Conservation (phyloP, 2,113 vertebrate genomes). For the Ochotona princeps region DNA sequence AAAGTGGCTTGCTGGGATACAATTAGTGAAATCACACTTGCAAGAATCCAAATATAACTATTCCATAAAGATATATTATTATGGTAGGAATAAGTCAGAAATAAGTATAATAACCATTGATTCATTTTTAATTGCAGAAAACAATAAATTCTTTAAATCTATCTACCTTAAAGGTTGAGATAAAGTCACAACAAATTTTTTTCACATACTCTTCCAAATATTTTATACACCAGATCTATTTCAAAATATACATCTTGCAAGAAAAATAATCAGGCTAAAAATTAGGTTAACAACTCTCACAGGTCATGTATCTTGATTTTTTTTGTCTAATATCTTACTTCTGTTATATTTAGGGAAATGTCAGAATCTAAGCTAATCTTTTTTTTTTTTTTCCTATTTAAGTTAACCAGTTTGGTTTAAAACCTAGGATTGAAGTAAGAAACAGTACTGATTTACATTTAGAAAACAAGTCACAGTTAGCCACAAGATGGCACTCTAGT, state of each 20-base stretch:
- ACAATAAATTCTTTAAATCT: neutral
- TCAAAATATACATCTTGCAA: neutral
- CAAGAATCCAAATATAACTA: no score
- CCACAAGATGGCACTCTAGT: constrained; percentile 87
- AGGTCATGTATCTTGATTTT: constrained; percentile 27
- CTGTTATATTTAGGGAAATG: constrained; percentile 38
- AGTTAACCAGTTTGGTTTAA: no score
- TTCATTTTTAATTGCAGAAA: neutral
- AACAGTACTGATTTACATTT: neutral
- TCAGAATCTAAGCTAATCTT: constrained; percentile 32
- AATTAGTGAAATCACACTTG: neutral
- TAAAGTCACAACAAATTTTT: neutral
- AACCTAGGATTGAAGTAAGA: neutral
- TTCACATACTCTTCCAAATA: neutral
- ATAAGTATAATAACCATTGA: neutral
- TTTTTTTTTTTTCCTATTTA: no score
- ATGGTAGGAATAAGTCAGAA: no score
- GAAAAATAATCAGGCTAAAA: neutral
- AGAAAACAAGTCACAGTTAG: constrained; percentile 3
- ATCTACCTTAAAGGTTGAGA: neutral
- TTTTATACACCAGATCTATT: constrained; percentile 68
- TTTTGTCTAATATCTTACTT: constrained; percentile 38
- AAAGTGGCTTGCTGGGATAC: neutral
- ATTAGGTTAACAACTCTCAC: neutral
- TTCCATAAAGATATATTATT: no score